These are phyloP conservation scores for Eupithecia abbreviata DNA, from an alignment of 2,888 invertebrate species.

Conservation along the genomic window DNA sequence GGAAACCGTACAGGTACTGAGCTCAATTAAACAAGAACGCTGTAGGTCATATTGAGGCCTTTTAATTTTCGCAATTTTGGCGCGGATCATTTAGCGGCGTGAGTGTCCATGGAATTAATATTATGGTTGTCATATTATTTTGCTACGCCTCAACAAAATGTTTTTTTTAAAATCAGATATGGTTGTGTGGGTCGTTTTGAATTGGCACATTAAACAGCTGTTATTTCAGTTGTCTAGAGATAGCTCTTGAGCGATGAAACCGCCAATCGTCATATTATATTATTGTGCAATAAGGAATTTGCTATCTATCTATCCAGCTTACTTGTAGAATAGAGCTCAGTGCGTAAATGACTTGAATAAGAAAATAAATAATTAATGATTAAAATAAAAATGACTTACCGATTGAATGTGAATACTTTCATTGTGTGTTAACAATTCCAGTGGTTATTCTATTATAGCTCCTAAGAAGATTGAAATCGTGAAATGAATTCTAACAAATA, in stretches of 20 bases:
- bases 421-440: background rate
- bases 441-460: background rate
- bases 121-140: background rate
- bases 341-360: background rate
- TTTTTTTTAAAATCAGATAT: too few species aligned
- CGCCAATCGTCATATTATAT: too few species aligned
- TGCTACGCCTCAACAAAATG: background rate
- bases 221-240: background rate
- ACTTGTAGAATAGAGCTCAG: background rate
- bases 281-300: too few species aligned
- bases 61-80: background rate
- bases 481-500: background rate
- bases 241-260: too few species aligned
- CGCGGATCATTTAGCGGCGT: background rate
- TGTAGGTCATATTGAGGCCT: background rate
- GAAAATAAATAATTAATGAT: too few species aligned
- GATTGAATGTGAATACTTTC: background rate
- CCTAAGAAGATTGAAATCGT: background rate
- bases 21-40: background rate
- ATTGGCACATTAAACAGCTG: too few species aligned
- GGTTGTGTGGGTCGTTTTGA: too few species aligned
- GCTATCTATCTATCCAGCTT: too few species aligned
- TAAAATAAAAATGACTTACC: background rate
- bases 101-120: background rate
- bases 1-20: background rate